These are phyloP conservation scores for Otis tarda DNA, from an alignment of 2,113 vertebrate species.

Conservation along the genomic window DNA sequence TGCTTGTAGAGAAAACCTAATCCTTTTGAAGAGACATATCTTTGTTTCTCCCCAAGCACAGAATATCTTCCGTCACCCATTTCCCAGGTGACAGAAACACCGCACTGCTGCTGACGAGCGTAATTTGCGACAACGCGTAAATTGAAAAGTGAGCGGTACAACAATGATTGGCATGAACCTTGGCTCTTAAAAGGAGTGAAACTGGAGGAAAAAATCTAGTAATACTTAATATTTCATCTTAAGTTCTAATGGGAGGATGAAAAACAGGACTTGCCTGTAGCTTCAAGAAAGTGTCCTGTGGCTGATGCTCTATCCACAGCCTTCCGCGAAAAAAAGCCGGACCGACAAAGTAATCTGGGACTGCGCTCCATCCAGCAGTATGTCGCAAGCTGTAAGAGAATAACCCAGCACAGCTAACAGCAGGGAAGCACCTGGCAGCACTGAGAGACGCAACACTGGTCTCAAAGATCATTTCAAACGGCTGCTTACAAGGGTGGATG, in stretches of 20 bases:
- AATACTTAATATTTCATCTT: not conserved
- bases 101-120: not conserved
- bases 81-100: not conserved
- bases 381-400: conserved; percentile 72
- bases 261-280: conserved; percentile 77
- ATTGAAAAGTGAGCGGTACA: not conserved
- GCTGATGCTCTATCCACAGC: conserved; percentile 80
- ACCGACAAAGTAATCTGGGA: conserved; percentile 75
- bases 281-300: conserved; percentile 89
- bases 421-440: not conserved
- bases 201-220: not conserved
- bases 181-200: not conserved
- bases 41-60: not conserved
- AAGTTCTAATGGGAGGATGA: not conserved
- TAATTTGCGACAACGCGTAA: not conserved
- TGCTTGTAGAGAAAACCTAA: not conserved
- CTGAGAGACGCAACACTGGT: not conserved
- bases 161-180: not conserved
- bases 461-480: not conserved
- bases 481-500: not conserved
- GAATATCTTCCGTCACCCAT: not conserved
- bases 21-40: not conserved
- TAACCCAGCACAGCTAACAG: not conserved
- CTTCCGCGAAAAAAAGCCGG: conserved; percentile 88
- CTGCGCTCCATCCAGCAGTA: conserved; percentile 72